A percentile compares a stretch with the other conserved stretches of the same genome.
These are phyloP conservation scores for Tretioscincus oriximinensis DNA, from an alignment of 2,113 vertebrate genomes.

Conservation along the genomic window DNA sequence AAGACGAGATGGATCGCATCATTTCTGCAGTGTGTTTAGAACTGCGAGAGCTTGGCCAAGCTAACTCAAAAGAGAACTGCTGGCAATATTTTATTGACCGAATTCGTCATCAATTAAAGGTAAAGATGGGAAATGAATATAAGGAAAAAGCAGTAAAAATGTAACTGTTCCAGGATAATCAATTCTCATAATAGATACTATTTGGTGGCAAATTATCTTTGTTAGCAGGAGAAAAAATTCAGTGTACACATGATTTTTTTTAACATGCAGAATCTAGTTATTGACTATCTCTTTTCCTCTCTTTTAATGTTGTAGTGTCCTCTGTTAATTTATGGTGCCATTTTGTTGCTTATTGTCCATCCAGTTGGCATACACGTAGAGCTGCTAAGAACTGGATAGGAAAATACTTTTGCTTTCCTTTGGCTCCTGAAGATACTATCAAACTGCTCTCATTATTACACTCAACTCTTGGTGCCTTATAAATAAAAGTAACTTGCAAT, in stretches of 20 bases:
- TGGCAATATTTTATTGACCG: slow-evolving; percentile 80
- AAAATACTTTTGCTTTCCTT: too few relatives aligned
- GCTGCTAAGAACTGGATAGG: too few relatives aligned
- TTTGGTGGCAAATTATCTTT: slow-evolving; percentile 61
- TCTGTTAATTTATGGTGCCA: neutral
- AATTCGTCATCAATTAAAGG: slow-evolving; percentile 79
- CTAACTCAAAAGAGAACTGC: slow-evolving; percentile 76
- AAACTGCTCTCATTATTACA: too few relatives aligned
- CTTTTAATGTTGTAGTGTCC: neutral
- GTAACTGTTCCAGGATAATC: slow-evolving; percentile 48
- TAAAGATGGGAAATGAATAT: slow-evolving; percentile 52
- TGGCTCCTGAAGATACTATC: too few relatives aligned
- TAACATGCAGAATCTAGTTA: slow-evolving; percentile 47
- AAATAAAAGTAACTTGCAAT: too few relatives aligned
- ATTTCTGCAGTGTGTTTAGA: slow-evolving; percentile 74
- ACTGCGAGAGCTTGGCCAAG: slow-evolving; percentile 69
- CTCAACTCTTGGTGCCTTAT: too few relatives aligned
- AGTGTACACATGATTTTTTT: slow-evolving; percentile 45
- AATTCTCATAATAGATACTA: slow-evolving; percentile 45
- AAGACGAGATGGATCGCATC: slow-evolving; percentile 73
- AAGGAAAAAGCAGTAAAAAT: slow-evolving; percentile 42
- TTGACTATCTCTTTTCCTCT: too few relatives aligned
- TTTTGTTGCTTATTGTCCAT: too few relatives aligned
- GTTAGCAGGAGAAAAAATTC: slow-evolving; percentile 58
- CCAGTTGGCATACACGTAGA: too few relatives aligned